Percentiles rank a stretch among this genome's conserved stretches.
phyloP scores from a whole-genome alignment of 1,140 invertebrate genomes.

The Anoplolepis gracilipes region DNA sequence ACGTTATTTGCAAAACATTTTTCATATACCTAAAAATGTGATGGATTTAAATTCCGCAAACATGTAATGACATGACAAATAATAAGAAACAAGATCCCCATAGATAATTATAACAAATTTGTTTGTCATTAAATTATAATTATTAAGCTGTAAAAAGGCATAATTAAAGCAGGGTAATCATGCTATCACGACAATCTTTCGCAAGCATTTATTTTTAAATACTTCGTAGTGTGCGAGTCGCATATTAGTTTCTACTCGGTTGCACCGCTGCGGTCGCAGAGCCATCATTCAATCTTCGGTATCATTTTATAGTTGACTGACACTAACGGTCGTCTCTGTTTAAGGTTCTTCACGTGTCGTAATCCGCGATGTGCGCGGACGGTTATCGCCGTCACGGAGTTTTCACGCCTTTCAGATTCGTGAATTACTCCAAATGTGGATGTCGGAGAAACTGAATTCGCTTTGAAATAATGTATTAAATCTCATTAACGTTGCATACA shows the following conservation, averaged over 20 bases:
- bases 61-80: too few relatives aligned
- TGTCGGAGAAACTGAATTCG: constrained; percentile 21
- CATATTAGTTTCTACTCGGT: constrained; percentile 19
- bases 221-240: neutral
- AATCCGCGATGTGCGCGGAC: constrained; percentile 15
- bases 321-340: constrained; percentile 59
- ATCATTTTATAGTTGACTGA: constrained; percentile 63
- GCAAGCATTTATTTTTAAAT: constrained; percentile 23
- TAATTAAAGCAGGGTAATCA: neutral
- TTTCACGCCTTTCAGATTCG: constrained; percentile 57
- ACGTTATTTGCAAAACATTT: constrained; percentile 3
- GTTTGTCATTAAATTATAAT: constrained; percentile 62
- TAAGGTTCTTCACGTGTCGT: constrained; percentile 31
- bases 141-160: neutral
- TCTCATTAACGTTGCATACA: constrained; percentile 10
- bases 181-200: neutral
- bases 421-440: constrained; percentile 25
- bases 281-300: constrained; percentile 59
- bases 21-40: neutral
- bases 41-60: neutral
- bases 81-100: too few relatives aligned
- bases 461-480: neutral
- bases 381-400: constrained; percentile 50
- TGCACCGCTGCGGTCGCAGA: neutral
- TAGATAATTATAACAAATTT: constrained; percentile 26